A percentile compares a stretch with the other conserved stretches of the same genome.
Evolutionary conservation across 2,888 invertebrate genomes (phyloP).

Genomic region (Allacma fusca): DNA sequence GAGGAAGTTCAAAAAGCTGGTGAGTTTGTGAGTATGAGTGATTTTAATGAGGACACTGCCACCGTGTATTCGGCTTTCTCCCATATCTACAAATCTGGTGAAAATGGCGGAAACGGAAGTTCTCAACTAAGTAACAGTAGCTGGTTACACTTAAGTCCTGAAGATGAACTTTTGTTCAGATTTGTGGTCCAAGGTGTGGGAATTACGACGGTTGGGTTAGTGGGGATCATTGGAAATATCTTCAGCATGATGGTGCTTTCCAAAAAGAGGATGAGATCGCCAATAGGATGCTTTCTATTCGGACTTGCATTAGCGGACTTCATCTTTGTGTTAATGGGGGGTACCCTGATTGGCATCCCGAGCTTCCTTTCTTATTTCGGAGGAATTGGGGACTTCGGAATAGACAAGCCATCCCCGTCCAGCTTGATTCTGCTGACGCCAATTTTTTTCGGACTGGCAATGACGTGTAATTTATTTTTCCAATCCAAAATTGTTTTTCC

Average conservation of each 20-base stretch:
- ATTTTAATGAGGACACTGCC: neutral
- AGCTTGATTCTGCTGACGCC: slow-evolving; percentile 36
- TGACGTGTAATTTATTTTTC: slow-evolving; percentile 41
- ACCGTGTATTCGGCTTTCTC: slow-evolving; percentile 25
- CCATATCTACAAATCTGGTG: slow-evolving; percentile 36
- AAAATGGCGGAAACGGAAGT: slow-evolving; percentile 16
- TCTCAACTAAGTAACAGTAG: neutral
- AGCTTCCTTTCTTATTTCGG: slow-evolving; percentile 32
- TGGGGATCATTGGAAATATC: slow-evolving; percentile 86
- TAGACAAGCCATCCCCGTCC: slow-evolving; percentile 20
- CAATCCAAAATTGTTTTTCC: too few species aligned
- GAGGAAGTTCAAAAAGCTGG: too few species aligned
- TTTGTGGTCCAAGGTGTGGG: slow-evolving; percentile 84
- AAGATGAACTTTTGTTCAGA: slow-evolving; percentile 67
- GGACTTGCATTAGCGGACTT: slow-evolving; percentile 94
- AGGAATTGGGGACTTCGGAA: neutral
- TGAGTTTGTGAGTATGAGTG: neutral
- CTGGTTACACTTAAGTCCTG: slow-evolving; percentile 29
- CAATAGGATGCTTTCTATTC: slow-evolving; percentile 91
- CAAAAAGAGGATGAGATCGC: slow-evolving; percentile 92
- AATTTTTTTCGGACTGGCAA: slow-evolving; percentile 34
- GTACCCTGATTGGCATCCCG: slow-evolving; percentile 84
- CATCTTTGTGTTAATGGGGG: slow-evolving; percentile 82
- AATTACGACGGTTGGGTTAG: slow-evolving; percentile 74
- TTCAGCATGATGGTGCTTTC: slow-evolving; percentile 89